Evolutionary conservation across 2,113 vertebrate genomes (phyloP).

Genomic region (Mastomys natalensis): DNA sequence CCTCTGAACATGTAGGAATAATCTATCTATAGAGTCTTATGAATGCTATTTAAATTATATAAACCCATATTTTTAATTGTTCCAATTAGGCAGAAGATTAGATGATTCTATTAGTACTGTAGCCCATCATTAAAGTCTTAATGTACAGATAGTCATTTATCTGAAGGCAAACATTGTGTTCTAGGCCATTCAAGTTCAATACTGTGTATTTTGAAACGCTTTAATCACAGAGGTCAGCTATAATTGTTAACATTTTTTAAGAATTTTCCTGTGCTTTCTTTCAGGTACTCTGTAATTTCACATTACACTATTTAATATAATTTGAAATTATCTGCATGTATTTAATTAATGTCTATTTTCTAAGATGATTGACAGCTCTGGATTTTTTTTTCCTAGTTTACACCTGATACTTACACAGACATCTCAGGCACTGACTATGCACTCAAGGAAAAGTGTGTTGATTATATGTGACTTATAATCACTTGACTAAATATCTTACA

Average conservation of each 20-base stretch:
- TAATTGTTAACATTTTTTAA: conserved; percentile 25
- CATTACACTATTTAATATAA: neutral
- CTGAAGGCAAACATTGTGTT: neutral
- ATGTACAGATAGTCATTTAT: conserved; percentile 46
- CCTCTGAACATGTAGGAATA: neutral
- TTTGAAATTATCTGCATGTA: conserved; percentile 23
- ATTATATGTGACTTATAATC: neutral
- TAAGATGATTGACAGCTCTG: neutral
- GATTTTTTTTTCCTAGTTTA: neutral
- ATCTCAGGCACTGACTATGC: neutral
- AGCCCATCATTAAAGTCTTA: conserved; percentile 77
- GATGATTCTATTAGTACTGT: conserved; percentile 71
- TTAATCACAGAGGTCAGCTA: conserved; percentile 67
- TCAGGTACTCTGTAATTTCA: neutral
- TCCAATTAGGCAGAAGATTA: conserved; percentile 82
- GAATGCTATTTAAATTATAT: conserved; percentile 87
- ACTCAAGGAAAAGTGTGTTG: neutral
- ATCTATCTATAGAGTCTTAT: conserved; percentile 31
- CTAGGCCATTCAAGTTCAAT: conserved; percentile 63
- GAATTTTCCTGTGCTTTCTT: neutral
- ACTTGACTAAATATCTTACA: neutral
- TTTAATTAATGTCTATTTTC: conserved; percentile 15
- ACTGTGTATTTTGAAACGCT: conserved; percentile 68
- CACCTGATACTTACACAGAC: neutral
- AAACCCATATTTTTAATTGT: conserved; percentile 88